Evolutionary conservation across 2,888 invertebrate genomes (phyloP).

Genomic region (Disparrhopalites patrizii): DNA sequence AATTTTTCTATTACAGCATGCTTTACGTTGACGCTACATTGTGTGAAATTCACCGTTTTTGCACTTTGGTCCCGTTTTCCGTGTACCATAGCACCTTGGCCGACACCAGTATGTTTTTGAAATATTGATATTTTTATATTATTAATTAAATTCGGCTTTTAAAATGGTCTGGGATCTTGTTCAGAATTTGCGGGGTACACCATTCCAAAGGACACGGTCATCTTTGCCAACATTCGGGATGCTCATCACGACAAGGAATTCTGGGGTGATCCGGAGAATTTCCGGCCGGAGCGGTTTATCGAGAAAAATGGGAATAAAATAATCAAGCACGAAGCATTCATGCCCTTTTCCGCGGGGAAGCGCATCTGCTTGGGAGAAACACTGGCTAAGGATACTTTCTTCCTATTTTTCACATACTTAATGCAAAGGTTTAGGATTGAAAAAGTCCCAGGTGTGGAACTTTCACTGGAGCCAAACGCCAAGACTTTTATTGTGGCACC

Average conservation of each 20-base stretch:
- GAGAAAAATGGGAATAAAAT: constrained; percentile 42
- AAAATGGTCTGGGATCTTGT: not conserved
- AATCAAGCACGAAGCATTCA: constrained; percentile 43
- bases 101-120: constrained; percentile 35
- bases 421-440: constrained; percentile 41
- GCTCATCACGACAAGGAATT: constrained; percentile 45
- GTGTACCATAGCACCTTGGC: constrained; percentile 45
- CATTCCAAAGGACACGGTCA: constrained; percentile 44
- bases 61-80: constrained; percentile 45
- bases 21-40: constrained; percentile 49
- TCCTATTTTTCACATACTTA: constrained; percentile 42
- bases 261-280: constrained; percentile 48
- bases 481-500: constrained; percentile 43
- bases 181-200: constrained; percentile 43
- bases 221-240: constrained; percentile 42
- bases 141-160: not conserved
- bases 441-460: constrained; percentile 34
- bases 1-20: constrained; percentile 34
- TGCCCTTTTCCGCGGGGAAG: constrained; percentile 42
- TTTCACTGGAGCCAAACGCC: constrained; percentile 38
- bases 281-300: constrained; percentile 49
- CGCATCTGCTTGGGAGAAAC: constrained; percentile 36
- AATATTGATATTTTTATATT: not conserved
- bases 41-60: constrained; percentile 49
- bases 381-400: constrained; percentile 43